These are phyloP conservation scores for Rutilus rutilus DNA, from an alignment of 2,113 vertebrate genomes.

Conservation along the genomic window DNA sequence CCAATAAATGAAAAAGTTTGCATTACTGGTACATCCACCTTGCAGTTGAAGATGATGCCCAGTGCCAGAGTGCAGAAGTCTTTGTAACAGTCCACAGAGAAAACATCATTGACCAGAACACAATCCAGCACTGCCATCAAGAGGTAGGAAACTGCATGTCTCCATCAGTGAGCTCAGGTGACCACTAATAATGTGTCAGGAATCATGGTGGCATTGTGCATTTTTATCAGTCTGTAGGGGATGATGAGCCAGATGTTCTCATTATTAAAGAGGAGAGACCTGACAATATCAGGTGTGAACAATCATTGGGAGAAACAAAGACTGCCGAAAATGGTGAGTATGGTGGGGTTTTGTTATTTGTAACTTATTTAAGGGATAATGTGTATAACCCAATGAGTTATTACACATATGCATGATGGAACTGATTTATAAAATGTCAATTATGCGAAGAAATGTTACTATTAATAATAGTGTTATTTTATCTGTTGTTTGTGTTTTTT, in stretches of 20 bases:
- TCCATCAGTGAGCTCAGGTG: not conserved
- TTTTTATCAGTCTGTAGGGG: constrained; percentile 31
- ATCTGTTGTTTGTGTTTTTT: not conserved
- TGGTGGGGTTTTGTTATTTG: not conserved
- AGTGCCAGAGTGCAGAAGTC: not conserved
- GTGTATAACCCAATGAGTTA: too few species aligned
- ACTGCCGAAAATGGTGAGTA: not conserved
- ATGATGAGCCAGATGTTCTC: constrained; percentile 39
- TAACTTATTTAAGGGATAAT: too few species aligned
- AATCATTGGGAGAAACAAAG: not conserved
- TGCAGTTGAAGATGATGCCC: constrained; percentile 6
- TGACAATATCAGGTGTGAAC: not conserved
- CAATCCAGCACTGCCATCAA: constrained; percentile 28
- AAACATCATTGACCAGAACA: constrained; percentile 19
- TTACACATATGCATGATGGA: not conserved
- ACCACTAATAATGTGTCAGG: not conserved
- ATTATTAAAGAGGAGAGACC: constrained; percentile 49
- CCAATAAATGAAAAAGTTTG: not conserved
- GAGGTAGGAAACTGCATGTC: constrained; percentile 33
- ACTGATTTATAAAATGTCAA: not conserved
- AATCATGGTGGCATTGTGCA: not conserved
- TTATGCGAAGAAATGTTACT: not conserved
- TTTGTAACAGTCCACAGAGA: not conserved
- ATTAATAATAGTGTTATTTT: not conserved
- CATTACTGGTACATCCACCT: not conserved